These are phyloP conservation scores for Sisyra nigra DNA, from an alignment of 2,888 invertebrate genomes.

Conservation along the genomic window DNA sequence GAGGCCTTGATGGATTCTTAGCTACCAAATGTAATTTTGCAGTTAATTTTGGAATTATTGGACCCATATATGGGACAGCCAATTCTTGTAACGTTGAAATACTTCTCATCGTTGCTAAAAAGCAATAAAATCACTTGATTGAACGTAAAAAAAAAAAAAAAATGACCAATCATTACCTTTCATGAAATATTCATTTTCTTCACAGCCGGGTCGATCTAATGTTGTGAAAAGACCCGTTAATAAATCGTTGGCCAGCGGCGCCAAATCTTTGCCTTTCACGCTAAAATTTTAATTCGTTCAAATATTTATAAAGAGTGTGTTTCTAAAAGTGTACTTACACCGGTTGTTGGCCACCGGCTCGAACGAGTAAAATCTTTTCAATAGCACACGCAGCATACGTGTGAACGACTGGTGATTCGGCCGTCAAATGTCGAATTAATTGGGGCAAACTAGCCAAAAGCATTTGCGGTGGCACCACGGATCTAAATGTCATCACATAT, in stretches of 20 bases:
- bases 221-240: slow-evolving; percentile 62
- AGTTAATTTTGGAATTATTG: slow-evolving; percentile 72
- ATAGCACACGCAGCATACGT: slow-evolving; percentile 88
- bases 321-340: slow-evolving; percentile 28
- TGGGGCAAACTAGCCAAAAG: slow-evolving; percentile 61
- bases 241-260: slow-evolving; percentile 49
- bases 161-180: slow-evolving; percentile 41
- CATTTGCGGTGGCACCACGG: slow-evolving; percentile 66
- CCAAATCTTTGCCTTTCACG: slow-evolving; percentile 41
- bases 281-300: slow-evolving; percentile 20
- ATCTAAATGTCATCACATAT: slow-evolving; percentile 90
- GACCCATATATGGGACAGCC: slow-evolving; percentile 62
- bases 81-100: slow-evolving; percentile 67
- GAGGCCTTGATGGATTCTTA: slow-evolving; percentile 90
- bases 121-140: slow-evolving; percentile 12
- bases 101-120: slow-evolving; percentile 75
- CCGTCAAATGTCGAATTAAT: slow-evolving; percentile 57
- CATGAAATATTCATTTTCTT: slow-evolving; percentile 97
- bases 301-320: slow-evolving; percentile 2
- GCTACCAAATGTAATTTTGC: slow-evolving; percentile 67
- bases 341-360: slow-evolving; percentile 35
- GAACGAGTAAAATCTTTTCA: slow-evolving; percentile 73
- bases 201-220: slow-evolving; percentile 53
- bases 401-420: slow-evolving; percentile 75
- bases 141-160: slow-evolving; percentile 7